Evolutionary conservation across 2,113 vertebrate species (phyloP).

Genomic region (Podiceps cristatus): DNA sequence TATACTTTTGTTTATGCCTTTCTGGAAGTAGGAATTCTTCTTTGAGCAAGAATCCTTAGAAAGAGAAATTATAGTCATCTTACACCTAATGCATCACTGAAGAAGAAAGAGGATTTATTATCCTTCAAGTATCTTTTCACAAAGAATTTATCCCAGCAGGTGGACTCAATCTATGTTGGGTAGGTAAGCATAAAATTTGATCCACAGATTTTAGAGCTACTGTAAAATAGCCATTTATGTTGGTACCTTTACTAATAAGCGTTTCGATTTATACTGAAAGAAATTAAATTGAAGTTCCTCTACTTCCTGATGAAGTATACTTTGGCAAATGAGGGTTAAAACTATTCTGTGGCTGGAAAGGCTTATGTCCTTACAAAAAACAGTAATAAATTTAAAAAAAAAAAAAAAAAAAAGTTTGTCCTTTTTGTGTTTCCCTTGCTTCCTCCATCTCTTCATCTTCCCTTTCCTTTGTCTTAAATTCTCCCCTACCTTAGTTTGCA

Average conservation of each 20-base stretch:
- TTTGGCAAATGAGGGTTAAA: constrained; percentile 23
- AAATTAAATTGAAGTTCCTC: constrained; percentile 40
- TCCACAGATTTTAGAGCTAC: constrained; percentile 39
- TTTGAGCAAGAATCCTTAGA: constrained; percentile 65
- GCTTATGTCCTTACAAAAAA: constrained; percentile 15
- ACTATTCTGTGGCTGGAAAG: background rate
- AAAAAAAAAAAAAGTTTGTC: background rate
- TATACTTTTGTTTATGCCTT: constrained; percentile 9
- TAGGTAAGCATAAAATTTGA: constrained; percentile 57
- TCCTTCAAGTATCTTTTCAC: constrained; percentile 63
- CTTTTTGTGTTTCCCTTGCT: background rate
- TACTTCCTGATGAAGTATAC: constrained; percentile 3
- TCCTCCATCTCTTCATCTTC: background rate
- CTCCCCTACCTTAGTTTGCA: background rate
- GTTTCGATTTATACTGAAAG: constrained; percentile 27
- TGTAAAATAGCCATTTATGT: constrained; percentile 49
- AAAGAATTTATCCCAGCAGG: constrained; percentile 74
- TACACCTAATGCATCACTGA: constrained; percentile 67
- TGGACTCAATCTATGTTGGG: constrained; percentile 40
- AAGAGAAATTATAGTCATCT: constrained; percentile 79
- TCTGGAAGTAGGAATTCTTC: constrained; percentile 53
- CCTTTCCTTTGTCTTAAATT: background rate
- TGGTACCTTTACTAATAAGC: constrained; percentile 9
- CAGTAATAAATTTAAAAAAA: background rate
- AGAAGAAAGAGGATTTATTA: constrained; percentile 77